These are phyloP conservation scores for Noctua fimbriata DNA, from an alignment of 2,888 invertebrate genomes.

Conservation along the genomic window DNA sequence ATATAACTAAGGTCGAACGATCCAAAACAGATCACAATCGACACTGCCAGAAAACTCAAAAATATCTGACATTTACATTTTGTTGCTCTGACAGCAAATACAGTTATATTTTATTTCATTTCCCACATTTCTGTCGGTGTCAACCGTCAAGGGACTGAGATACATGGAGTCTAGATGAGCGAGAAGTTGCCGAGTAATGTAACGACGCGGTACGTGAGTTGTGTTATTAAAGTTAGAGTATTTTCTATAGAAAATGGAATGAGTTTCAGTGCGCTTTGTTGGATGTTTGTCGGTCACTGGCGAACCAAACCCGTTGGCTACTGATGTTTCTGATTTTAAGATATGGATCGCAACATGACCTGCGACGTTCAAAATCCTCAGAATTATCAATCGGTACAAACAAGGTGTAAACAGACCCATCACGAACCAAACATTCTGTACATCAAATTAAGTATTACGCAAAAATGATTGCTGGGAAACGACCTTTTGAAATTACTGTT, in stretches of 20 bases:
- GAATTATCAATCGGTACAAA: neutral
- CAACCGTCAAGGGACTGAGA: constrained; percentile 49
- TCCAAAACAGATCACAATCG: neutral
- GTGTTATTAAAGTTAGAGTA: constrained; percentile 40
- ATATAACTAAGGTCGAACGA: neutral
- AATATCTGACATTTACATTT: constrained; percentile 8
- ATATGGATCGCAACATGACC: neutral
- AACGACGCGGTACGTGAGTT: constrained; percentile 35
- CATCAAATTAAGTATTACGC: too few species aligned
- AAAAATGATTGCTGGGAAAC: too few species aligned
- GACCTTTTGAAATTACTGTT: too few species aligned
- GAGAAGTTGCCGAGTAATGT: constrained; percentile 36
- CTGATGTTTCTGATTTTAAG: neutral
- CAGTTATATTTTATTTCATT: constrained; percentile 45
- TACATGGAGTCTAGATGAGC: constrained; percentile 39
- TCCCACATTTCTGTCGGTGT: constrained; percentile 46
- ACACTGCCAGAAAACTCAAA: neutral
- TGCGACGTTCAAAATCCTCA: neutral
- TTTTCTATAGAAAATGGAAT: constrained; percentile 24
- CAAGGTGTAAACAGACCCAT: too few species aligned
- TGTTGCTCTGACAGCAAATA: constrained; percentile 16
- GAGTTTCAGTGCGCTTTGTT: constrained; percentile 23
- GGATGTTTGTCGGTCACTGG: constrained; percentile 1
- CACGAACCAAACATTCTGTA: too few species aligned
- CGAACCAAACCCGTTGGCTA: neutral